Base-by-base conservation (phyloP, 2,113 vertebrate species). In the Sterna hirundo region DNA sequence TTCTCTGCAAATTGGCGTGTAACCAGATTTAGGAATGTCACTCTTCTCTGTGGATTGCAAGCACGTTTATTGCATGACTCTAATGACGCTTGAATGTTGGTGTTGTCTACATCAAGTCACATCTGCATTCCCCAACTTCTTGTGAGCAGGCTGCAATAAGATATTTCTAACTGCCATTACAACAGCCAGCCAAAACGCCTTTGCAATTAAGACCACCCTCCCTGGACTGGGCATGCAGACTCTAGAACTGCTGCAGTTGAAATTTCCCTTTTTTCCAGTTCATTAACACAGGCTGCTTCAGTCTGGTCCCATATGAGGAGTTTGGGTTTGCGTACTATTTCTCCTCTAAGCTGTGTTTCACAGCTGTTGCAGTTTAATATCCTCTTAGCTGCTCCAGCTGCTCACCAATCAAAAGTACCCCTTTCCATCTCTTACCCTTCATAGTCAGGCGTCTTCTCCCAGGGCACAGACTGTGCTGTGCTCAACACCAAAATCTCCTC, bases 51-150 rank as follows among this genome's bases (percentile, higher is more conserved):
- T 30, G 64, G 22, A 49, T 34, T 74, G 11, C 36, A 71, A 68
- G 60, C 51, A 66, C 0, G 0, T 66, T 74, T 3, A 2, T 55
- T 82, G 69, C 2, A 0, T 25, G 32, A 25, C 44, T 88, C 13
- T 83, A 83, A 51, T 5, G 57, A 55, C 13, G 49, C 30, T 60
- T 2, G 1, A 9, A 47, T 44, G 32, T 26, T 83, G 54, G 5
- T 42, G 64, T 1, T 78, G 49, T 25, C 5, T 3, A 40, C 58
- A 72, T 38, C 21, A 68, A 26, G 34, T 61, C 44, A 76, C 21
- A 29, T 77, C 65, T 69, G 58, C 30, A 23, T 40, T 32, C 58
- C 27, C 18, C 54, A 52, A 3, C 19, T 47, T 69, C 47, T 17
- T 9, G 38, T 61, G 26, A 76, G 22, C 23, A 47, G 32, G 11